Conservation (phyloP, 2,797 vertebrate genomes). For the Crocodylus rhombifer region DNA sequence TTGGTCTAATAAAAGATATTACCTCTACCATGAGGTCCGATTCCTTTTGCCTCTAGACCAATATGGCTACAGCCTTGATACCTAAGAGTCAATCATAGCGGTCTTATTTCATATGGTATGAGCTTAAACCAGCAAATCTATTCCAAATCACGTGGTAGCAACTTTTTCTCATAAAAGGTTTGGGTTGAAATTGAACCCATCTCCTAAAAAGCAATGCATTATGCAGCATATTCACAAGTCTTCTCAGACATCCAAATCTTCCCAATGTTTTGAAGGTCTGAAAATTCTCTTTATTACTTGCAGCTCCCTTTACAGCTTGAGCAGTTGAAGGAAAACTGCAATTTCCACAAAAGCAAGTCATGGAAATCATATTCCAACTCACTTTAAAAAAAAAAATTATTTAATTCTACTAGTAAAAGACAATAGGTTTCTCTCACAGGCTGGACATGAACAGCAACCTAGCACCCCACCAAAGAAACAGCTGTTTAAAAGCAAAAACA, state of each 20-base stretch:
- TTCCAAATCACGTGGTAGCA: background rate
- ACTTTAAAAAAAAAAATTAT: background rate
- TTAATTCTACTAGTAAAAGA: background rate
- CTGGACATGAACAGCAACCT: background rate
- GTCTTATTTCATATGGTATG: fast-evolving
- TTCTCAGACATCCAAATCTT: background rate
- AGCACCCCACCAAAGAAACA: background rate
- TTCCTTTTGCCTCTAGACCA: no score
- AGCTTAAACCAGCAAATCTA: background rate
- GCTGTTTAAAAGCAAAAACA: background rate
- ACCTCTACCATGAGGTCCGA: no score
- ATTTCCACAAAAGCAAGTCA: background rate
- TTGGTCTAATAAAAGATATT: no score
- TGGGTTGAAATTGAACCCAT: background rate
- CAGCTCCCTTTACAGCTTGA: background rate
- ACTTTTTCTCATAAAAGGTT: background rate
- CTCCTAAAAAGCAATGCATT: background rate
- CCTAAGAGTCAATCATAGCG: background rate
- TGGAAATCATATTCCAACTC: background rate
- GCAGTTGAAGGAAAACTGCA: background rate
- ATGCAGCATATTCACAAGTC: background rate
- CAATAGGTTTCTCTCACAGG: background rate
- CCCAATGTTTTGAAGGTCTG: background rate
- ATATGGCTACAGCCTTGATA: no score
- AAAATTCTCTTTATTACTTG: background rate